These are phyloP conservation scores for Propithecus deckenii DNA, from an alignment of 2,797 vertebrate species.

Conservation along the genomic window DNA sequence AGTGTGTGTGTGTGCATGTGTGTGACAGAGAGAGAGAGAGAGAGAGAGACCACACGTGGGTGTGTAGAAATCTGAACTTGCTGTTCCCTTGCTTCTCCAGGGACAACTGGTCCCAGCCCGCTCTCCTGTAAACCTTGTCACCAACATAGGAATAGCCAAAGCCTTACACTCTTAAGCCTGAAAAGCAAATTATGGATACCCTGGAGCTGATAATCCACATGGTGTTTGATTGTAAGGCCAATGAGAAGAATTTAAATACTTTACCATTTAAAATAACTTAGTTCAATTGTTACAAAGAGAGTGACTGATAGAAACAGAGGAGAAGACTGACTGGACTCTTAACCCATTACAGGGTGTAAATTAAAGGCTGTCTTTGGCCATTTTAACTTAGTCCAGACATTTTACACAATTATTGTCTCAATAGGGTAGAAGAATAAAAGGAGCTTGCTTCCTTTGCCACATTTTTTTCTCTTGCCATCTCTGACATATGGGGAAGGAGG, in stretches of 20 bases:
- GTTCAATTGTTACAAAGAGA: conserved; percentile 52
- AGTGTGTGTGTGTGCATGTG: too few species aligned
- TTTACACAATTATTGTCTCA: conserved; percentile 60
- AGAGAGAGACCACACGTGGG: not conserved
- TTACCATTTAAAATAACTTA: conserved; percentile 62
- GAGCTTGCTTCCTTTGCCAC: conserved; percentile 33
- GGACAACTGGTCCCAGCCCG: not conserved
- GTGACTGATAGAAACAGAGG: conserved; percentile 8
- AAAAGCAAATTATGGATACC: not conserved
- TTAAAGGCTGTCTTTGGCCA: conserved; percentile 56
- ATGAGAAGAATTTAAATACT: conserved; percentile 31
- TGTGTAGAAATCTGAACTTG: not conserved
- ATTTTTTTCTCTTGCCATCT: not conserved
- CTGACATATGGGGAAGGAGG: not conserved
- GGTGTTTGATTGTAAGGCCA: conserved; percentile 7
- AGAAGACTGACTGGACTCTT: conserved; percentile 60
- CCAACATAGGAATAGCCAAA: not conserved
- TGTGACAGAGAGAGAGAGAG: too few species aligned
- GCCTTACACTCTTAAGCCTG: not conserved
- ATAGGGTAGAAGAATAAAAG: not conserved
- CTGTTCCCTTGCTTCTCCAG: not conserved
- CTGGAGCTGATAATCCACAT: not conserved
- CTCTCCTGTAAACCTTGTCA: not conserved
- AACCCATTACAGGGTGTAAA: conserved; percentile 44
- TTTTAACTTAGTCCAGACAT: conserved; percentile 41